Conservation (phyloP, 2,113 vertebrate species). For the Leptosomus discolor region DNA sequence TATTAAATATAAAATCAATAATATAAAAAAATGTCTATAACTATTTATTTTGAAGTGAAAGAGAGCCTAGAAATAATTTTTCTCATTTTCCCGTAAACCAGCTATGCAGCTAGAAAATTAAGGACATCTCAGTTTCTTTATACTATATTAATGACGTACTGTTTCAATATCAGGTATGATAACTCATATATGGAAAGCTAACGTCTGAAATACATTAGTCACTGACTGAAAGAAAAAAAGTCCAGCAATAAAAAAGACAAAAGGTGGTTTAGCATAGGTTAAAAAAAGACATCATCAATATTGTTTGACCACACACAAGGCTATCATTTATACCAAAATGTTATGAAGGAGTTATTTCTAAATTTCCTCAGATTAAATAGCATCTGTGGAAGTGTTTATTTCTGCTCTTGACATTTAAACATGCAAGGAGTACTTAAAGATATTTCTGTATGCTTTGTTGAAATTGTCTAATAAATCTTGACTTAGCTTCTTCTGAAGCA, state of each 20-base stretch:
- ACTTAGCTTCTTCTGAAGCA: background rate
- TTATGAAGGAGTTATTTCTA: background rate
- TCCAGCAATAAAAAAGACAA: background rate
- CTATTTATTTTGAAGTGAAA: background rate
- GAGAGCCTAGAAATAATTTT: background rate
- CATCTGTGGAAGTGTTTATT: background rate
- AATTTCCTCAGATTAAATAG: background rate
- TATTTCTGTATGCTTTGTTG: slow-evolving; percentile 18
- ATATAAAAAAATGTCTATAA: background rate
- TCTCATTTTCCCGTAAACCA: background rate
- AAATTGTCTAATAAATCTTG: slow-evolving; percentile 42
- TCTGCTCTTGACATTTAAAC: slow-evolving; percentile 31
- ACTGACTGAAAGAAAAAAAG: background rate
- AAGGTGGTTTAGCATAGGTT: background rate
- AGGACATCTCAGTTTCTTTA: background rate
- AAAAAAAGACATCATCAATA: slow-evolving; percentile 1
- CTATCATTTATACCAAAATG: background rate
- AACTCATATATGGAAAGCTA: background rate
- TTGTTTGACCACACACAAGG: background rate
- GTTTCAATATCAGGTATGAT: background rate
- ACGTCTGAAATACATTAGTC: background rate
- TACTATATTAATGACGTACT: background rate
- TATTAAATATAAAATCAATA: background rate
- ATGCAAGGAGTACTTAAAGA: background rate
- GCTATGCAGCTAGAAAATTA: background rate